phyloP scores from a whole-genome alignment of 1,140 invertebrate species.

The Leucophenga varia region DNA sequence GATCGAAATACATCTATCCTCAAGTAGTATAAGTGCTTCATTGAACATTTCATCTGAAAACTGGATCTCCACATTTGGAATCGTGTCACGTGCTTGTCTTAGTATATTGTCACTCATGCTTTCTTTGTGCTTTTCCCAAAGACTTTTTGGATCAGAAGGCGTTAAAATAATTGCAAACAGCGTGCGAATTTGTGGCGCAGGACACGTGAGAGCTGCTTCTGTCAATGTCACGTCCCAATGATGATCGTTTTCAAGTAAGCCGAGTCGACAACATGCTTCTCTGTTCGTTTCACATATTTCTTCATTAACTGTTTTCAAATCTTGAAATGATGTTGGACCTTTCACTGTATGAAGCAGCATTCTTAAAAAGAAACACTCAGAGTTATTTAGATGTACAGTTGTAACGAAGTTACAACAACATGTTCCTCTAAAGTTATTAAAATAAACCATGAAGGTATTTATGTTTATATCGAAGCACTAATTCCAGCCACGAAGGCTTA shows the following conservation, averaged over 20 bases:
- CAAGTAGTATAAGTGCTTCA: conserved; percentile 36
- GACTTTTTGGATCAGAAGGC: too few species aligned
- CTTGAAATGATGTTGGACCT: too few species aligned
- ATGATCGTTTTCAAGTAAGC: conserved; percentile 13
- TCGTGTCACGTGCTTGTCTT: neutral
- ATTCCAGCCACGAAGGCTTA: too few species aligned
- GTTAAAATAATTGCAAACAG: too few species aligned
- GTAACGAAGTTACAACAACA: too few species aligned
- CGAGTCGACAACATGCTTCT: conserved; percentile 43
- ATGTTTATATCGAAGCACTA: too few species aligned
- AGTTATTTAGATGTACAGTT: neutral
- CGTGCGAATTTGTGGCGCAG: neutral
- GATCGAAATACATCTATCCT: conserved; percentile 34
- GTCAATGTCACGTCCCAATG: neutral
- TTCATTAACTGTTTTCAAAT: conserved; percentile 49
- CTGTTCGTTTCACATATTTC: conserved; percentile 42
- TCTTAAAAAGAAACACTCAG: neutral
- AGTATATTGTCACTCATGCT: neutral
- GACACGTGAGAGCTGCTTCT: neutral
- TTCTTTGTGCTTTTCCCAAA: too few species aligned
- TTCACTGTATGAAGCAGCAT: neutral
- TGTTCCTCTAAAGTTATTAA: too few species aligned
- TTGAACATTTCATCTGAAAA: conserved; percentile 29
- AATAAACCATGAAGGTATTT: too few species aligned
- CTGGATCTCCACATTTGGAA: neutral